Evolutionary conservation across 1,140 invertebrate genomes (phyloP).

Genomic region (Whitmania pigra): DNA sequence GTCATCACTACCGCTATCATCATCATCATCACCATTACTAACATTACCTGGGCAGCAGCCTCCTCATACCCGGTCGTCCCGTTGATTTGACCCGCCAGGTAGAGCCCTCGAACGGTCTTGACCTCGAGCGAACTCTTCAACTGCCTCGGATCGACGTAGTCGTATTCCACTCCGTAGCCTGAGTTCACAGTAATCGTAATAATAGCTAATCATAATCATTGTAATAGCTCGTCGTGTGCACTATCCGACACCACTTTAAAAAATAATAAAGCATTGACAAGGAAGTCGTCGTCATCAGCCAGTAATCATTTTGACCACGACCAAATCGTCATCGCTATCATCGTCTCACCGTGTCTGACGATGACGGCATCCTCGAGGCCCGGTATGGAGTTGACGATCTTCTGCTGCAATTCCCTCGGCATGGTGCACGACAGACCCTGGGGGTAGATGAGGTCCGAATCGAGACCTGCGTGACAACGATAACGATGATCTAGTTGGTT

Average conservation of each 20-base stretch:
- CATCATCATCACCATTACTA: background rate
- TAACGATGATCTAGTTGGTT: background rate
- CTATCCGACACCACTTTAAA: too few relatives aligned
- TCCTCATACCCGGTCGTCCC: conserved; percentile 94
- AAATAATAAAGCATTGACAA: too few relatives aligned
- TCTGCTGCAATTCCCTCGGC: conserved; percentile 63
- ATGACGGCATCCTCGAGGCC: conserved; percentile 67
- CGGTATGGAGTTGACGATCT: conserved; percentile 58
- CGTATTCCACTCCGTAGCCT: conserved; percentile 82
- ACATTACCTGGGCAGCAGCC: conserved; percentile 65
- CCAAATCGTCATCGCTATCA: background rate
- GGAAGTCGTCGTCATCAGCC: too few relatives aligned
- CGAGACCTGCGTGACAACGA: conserved; percentile 44
- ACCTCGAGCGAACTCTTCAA: conserved; percentile 67
- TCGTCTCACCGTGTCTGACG: conserved; percentile 50
- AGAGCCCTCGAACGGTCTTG: conserved; percentile 58
- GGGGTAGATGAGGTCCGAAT: conserved; percentile 70
- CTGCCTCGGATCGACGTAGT: conserved; percentile 78
- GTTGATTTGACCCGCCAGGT: conserved; percentile 86
- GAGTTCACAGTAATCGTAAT: conserved; percentile 11
- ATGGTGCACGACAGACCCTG: conserved; percentile 78
- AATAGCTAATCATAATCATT: too few relatives aligned
- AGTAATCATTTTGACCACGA: too few relatives aligned
- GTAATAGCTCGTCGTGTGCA: too few relatives aligned
- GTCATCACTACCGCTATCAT: background rate